Evolutionary conservation across 2,797 vertebrate species (phyloP).

Genomic region (Gambelia wislizenii): DNA sequence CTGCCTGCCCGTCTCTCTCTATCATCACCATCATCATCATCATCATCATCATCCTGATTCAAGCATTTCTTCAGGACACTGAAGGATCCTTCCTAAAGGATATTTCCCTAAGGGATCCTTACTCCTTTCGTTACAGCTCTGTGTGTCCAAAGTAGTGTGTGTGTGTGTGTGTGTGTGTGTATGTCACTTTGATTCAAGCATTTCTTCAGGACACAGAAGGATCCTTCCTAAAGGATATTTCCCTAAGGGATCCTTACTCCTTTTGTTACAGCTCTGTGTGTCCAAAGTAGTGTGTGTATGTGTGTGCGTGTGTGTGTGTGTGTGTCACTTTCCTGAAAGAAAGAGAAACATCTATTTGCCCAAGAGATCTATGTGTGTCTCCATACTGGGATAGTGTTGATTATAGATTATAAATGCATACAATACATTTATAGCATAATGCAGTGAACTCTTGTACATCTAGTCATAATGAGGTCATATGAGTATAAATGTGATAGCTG

Average conservation of each 20-base stretch:
- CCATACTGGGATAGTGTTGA: neutral
- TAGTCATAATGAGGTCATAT: constrained; percentile 5
- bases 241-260: neutral
- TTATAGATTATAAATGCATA: constrained; percentile 8
- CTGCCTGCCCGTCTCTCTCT: too few species aligned
- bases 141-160: too few species aligned
- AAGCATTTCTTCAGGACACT: neutral
- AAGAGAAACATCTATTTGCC: neutral
- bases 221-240: neutral
- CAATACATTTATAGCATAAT: neutral
- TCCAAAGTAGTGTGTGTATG: too few species aligned
- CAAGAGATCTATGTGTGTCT: neutral
- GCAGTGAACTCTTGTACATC: constrained; percentile 5
- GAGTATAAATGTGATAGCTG: constrained; percentile 24
- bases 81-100: neutral
- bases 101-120: neutral
- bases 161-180: too few species aligned
- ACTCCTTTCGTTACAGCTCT: neutral
- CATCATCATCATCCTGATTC: neutral
- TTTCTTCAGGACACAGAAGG: neutral
- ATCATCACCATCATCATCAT: too few species aligned
- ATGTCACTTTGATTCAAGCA: neutral
- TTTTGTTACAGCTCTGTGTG: neutral
- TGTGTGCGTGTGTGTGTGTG: too few species aligned
- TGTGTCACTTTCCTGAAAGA: neutral